Conservation (phyloP, 1,140 invertebrate genomes). For the Periplaneta americana region DNA sequence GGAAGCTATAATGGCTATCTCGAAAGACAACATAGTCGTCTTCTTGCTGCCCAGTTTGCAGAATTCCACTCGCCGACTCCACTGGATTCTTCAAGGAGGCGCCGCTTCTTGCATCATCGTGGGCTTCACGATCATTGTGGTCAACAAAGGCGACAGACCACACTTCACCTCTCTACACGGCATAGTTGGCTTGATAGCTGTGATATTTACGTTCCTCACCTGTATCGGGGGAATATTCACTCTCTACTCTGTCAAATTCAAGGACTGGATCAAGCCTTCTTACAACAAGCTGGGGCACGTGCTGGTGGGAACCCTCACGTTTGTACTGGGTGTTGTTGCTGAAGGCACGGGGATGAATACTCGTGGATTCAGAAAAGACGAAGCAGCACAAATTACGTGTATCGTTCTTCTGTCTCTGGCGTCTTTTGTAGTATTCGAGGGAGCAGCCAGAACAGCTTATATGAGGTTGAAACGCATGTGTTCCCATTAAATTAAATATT, state of each 20-base stretch:
- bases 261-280: not conserved
- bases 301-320: not conserved
- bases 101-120: not conserved
- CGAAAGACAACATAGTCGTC: not conserved
- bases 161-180: not conserved
- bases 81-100: not conserved
- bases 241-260: not conserved
- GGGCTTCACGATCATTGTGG: not conserved
- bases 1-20: not conserved
- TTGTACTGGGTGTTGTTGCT: not conserved
- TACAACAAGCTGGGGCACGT: not conserved
- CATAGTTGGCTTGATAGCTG: conserved; percentile 4
- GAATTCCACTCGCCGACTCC: not conserved
- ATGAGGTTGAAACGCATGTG: not conserved
- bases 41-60: not conserved
- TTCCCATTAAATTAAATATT: not conserved
- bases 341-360: not conserved
- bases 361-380: not conserved
- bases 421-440: not conserved
- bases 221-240: not conserved
- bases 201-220: not conserved
- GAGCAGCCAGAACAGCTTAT: not conserved
- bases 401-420: not conserved
- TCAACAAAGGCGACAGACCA: not conserved
- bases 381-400: not conserved